Conservation (phyloP, 1,140 invertebrate genomes). For the Ctenoplectra terminalis region DNA sequence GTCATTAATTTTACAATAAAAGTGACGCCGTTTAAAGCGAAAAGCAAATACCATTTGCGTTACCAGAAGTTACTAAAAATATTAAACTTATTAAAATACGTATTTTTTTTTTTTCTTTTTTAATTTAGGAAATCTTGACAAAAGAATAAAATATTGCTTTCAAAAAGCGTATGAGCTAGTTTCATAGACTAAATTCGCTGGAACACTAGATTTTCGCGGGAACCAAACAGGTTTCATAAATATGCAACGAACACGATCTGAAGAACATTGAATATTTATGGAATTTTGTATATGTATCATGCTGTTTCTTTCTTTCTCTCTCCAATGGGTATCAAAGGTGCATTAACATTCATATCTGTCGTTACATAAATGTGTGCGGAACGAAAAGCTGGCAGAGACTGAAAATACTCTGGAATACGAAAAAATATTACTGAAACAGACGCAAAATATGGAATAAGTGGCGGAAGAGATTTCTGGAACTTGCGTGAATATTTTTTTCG, state of each 20-base stretch:
- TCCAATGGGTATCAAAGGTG: neutral
- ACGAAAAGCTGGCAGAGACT: neutral
- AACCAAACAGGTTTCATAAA: slow-evolving; percentile 20
- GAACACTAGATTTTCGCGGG: neutral
- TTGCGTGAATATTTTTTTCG: too few species aligned
- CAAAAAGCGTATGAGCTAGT: neutral
- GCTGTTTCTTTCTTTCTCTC: neutral
- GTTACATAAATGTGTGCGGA: neutral
- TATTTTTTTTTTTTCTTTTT: too few species aligned
- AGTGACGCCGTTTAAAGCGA: too few species aligned
- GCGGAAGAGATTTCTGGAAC: too few species aligned
- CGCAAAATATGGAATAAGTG: neutral
- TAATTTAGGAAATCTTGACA: too few species aligned
- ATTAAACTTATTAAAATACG: too few species aligned
- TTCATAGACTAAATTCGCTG: neutral
- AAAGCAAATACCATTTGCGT: too few species aligned
- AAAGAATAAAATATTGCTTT: neutral
- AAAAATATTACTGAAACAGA: neutral
- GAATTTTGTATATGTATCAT: neutral
- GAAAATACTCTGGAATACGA: neutral
- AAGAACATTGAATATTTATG: slow-evolving; percentile 31
- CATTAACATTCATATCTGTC: neutral
- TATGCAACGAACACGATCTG: slow-evolving; percentile 4
- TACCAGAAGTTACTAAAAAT: too few species aligned
- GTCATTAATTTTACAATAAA: too few species aligned